These are phyloP conservation scores for Scaptomyza caliginosa DNA, from an alignment of 2,888 invertebrate genomes.

Conservation along the genomic window DNA sequence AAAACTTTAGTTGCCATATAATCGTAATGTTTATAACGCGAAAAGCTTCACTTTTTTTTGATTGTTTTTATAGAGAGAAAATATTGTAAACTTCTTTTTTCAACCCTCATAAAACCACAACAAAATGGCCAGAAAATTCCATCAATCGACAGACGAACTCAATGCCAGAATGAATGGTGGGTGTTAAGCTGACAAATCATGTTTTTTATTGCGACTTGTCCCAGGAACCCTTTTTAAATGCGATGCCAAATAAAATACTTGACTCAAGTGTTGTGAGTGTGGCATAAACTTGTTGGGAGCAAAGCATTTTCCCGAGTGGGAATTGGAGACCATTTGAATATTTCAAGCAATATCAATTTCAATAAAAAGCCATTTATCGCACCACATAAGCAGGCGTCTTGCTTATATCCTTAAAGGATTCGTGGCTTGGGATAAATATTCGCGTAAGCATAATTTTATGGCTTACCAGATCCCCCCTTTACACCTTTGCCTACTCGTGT, in stretches of 20 bases:
- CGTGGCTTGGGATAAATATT: slow-evolving; percentile 7
- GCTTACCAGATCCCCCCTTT: slow-evolving; percentile 40
- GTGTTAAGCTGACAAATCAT: slow-evolving; percentile 83
- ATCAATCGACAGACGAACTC: slow-evolving; percentile 41
- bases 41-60: background rate
- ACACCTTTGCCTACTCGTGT: background rate
- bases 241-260: background rate
- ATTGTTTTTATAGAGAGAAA: background rate
- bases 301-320: slow-evolving; percentile 1
- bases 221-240: slow-evolving; percentile 44
- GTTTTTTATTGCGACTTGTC: slow-evolving; percentile 76
- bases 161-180: slow-evolving; percentile 52
- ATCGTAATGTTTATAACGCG: background rate
- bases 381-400: slow-evolving; percentile 74
- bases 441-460: slow-evolving; percentile 79
- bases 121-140: slow-evolving; percentile 6
- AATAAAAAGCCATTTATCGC: slow-evolving; percentile 83
- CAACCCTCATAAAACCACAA: slow-evolving; percentile 7
- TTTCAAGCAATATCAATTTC: slow-evolving; percentile 82
- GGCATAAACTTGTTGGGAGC: slow-evolving; percentile 37
- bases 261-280: background rate
- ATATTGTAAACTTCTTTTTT: background rate
- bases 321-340: slow-evolving; percentile 66
- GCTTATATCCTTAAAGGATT: slow-evolving; percentile 65
- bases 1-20: background rate